Evolutionary conservation across 2,797 vertebrate species (phyloP).

Genomic region (Labroides dimidiatus): DNA sequence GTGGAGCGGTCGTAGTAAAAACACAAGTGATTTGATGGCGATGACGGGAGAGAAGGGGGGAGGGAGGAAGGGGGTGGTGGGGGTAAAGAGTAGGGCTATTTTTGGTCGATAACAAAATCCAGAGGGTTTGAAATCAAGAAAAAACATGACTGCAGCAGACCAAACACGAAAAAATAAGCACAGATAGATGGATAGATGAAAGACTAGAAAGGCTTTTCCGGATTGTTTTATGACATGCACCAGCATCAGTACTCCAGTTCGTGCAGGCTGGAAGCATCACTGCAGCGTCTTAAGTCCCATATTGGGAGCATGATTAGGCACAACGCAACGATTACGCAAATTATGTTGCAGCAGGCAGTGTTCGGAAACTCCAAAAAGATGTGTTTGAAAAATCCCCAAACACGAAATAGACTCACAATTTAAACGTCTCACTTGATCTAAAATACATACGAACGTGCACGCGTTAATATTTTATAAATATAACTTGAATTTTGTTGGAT

Average conservation of each 20-base stretch:
- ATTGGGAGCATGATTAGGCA: conserved; percentile 83
- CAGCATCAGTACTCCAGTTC: conserved; percentile 68
- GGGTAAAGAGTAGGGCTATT: conserved; percentile 73
- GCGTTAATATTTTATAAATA: conserved; percentile 7
- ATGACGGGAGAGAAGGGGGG: conserved; percentile 72
- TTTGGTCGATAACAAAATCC: conserved; percentile 79
- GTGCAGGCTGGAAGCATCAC: conserved; percentile 73
- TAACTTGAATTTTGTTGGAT: conserved; percentile 21
- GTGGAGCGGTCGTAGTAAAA: conserved; percentile 87
- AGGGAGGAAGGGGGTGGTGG: conserved; percentile 19
- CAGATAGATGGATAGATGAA: conserved; percentile 46
- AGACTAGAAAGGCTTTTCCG: conserved; percentile 35
- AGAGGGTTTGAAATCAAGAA: conserved; percentile 74
- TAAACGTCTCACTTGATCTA: conserved; percentile 11
- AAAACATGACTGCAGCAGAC: conserved; percentile 74
- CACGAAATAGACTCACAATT: conserved; percentile 44
- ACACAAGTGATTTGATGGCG: conserved; percentile 86
- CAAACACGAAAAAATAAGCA: conserved; percentile 58
- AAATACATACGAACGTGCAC: conserved; percentile 20
- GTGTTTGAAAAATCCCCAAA: conserved; percentile 1
- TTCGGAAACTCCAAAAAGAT: conserved; percentile 69
- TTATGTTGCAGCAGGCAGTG: conserved; percentile 77
- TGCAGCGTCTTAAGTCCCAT: conserved; percentile 83
- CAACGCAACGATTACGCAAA: conserved; percentile 84
- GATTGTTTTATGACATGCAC: conserved; percentile 52